A percentile compares a stretch with the other conserved stretches of the same genome.
Evolutionary conservation across 35 echinoderm and acorn worm species (phyloP).

Genomic region (Acanthaster planci): DNA sequence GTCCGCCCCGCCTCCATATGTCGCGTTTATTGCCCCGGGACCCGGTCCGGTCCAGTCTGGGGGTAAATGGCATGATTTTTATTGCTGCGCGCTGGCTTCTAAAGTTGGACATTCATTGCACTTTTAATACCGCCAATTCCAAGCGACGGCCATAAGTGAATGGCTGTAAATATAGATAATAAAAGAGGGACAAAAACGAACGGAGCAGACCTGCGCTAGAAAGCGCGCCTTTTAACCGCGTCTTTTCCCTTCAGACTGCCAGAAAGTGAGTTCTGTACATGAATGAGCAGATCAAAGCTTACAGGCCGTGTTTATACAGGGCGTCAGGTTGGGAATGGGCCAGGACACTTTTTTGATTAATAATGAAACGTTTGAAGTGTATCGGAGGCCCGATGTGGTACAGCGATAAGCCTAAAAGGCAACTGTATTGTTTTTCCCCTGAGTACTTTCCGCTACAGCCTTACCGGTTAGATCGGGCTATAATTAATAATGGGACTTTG

Average conservation of each 20-base stretch:
- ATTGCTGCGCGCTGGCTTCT: slow-evolving; percentile 6
- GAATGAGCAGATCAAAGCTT: neutral
- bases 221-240: no score
- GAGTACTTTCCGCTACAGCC: neutral
- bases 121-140: slow-evolving; percentile 29
- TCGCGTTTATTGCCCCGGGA: slow-evolving; percentile 8
- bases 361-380: slow-evolving; percentile 19
- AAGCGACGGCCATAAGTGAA: slow-evolving; percentile 8
- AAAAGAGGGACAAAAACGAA: neutral
- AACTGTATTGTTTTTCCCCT: neutral
- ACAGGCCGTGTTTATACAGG: neutral
- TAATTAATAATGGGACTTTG: no score
- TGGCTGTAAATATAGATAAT: slow-evolving; percentile 15
- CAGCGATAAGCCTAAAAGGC: neutral
- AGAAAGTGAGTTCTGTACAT: neutral
- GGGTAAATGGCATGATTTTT: slow-evolving; percentile 19
- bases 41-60: neutral
- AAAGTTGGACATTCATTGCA: slow-evolving; percentile 18
- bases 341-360: slow-evolving; percentile 17
- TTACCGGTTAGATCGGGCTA: neutral
- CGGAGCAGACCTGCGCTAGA: no score
- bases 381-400: neutral
- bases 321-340: slow-evolving; percentile 22
- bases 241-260: no score
- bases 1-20: slow-evolving; percentile 16